These are phyloP conservation scores for Drosophila guanche DNA, from an alignment of 1,140 invertebrate species.

Conservation along the genomic window DNA sequence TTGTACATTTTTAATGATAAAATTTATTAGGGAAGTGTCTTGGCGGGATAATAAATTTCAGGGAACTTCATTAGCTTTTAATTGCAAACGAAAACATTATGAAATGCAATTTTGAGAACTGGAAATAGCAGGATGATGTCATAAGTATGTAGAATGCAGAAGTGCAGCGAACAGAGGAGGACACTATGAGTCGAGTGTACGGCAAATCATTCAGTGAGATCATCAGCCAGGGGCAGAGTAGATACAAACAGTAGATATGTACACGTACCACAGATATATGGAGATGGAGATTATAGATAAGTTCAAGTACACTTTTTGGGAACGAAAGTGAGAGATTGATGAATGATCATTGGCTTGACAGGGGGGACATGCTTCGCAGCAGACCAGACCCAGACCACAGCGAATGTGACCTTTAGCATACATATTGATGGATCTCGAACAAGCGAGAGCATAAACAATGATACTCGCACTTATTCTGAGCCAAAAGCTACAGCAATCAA, in stretches of 20 bases:
- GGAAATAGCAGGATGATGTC: constrained; percentile 10
- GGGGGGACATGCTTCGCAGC: constrained; percentile 28
- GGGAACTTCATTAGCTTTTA: constrained; percentile 48
- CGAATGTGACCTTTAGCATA: constrained; percentile 65
- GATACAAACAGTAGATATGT: constrained; percentile 33
- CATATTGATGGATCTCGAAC: constrained; percentile 45
- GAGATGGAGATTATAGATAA: constrained; percentile 13
- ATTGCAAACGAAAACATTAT: constrained; percentile 17
- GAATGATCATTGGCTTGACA: constrained; percentile 47
- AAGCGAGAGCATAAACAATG: constrained; percentile 34
- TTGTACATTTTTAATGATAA: constrained; percentile 16
- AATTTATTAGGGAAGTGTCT: constrained; percentile 20
- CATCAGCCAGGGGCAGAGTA: constrained; percentile 35
- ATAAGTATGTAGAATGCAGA: constrained; percentile 50
- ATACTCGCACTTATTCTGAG: constrained; percentile 27
- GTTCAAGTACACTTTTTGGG: constrained; percentile 55
- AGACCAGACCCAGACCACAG: neutral
- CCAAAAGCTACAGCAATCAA: neutral
- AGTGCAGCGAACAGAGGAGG: constrained; percentile 24
- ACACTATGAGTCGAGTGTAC: neutral
- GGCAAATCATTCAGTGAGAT: constrained; percentile 45
- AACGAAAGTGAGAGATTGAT: constrained; percentile 78
- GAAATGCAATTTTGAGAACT: constrained; percentile 13
- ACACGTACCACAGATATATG: constrained; percentile 9
- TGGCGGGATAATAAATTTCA: constrained; percentile 25